Evolutionary conservation across 2,797 vertebrate species (phyloP).

Genomic region (Danionella dracula): DNA sequence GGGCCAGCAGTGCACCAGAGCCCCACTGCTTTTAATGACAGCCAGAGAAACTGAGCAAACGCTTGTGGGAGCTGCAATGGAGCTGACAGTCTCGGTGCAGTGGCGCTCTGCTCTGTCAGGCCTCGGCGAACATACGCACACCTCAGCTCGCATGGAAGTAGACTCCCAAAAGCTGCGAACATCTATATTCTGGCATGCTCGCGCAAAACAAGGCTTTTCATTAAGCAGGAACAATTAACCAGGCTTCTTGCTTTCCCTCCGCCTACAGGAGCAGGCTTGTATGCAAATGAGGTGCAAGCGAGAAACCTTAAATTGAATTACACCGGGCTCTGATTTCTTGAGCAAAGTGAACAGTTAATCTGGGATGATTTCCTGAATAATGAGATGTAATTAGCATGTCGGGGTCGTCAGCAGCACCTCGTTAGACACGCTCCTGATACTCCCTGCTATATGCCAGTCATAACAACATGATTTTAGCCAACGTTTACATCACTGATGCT

Average conservation of each 20-base stretch:
- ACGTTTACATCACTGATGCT: neutral
- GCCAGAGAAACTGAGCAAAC: constrained; percentile 21
- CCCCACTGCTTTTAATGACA: constrained; percentile 38
- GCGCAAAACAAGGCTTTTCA: constrained; percentile 20
- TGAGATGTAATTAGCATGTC: constrained; percentile 43
- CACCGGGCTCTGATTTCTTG: constrained; percentile 41
- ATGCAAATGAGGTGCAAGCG: constrained; percentile 19
- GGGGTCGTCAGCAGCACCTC: constrained; percentile 37
- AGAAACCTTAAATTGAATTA: constrained; percentile 42
- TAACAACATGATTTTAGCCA: constrained; percentile 19
- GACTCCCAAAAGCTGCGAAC: neutral
- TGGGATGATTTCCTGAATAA: constrained; percentile 38
- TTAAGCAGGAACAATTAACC: constrained; percentile 44
- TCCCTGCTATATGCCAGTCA: constrained; percentile 28
- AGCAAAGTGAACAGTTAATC: constrained; percentile 45
- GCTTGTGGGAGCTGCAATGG: constrained; percentile 20
- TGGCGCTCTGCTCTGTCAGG: constrained; percentile 25
- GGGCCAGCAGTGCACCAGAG: constrained; percentile 29
- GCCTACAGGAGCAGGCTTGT: constrained; percentile 25
- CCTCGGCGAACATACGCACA: neutral
- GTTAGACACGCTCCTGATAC: constrained; percentile 32
- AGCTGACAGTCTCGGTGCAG: constrained; percentile 28
- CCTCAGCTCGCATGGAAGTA: neutral
- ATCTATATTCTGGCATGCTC: constrained; percentile 16
- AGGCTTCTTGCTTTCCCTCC: constrained; percentile 30